Conservation (phyloP, 2,888 invertebrate genomes). For the Apamea crenata region DNA sequence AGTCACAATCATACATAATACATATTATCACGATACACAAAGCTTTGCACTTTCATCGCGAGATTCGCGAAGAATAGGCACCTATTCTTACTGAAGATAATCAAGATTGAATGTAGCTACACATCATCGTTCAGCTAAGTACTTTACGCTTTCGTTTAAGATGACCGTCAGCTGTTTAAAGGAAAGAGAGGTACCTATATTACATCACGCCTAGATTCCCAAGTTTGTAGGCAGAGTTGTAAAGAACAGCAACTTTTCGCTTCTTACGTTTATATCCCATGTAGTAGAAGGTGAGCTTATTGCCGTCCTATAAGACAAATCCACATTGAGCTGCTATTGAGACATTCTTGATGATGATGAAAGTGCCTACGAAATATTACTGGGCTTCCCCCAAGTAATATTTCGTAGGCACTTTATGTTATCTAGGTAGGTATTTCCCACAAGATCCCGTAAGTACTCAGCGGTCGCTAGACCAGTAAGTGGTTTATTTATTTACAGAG, state of each 20-base stretch:
- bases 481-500: no score
- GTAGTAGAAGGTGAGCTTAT: background rate
- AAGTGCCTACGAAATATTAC: no score
- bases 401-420: background rate
- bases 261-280: background rate
- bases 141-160: conserved; percentile 9
- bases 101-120: background rate
- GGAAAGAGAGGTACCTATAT: background rate
- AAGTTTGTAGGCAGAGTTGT: background rate
- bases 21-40: background rate
- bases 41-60: conserved; percentile 25
- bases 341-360: background rate
- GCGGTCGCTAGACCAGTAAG: no score
- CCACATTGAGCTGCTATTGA: background rate
- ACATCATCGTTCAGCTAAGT: background rate
- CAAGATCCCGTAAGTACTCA: no score
- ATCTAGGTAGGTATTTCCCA: no score
- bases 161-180: background rate
- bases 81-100: background rate
- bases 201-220: background rate
- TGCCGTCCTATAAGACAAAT: background rate
- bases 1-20: background rate
- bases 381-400: background rate
- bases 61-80: background rate
- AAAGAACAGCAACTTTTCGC: background rate